Evolutionary conservation across 2,113 vertebrate genomes (phyloP).

Genomic region (Cariama cristata): DNA sequence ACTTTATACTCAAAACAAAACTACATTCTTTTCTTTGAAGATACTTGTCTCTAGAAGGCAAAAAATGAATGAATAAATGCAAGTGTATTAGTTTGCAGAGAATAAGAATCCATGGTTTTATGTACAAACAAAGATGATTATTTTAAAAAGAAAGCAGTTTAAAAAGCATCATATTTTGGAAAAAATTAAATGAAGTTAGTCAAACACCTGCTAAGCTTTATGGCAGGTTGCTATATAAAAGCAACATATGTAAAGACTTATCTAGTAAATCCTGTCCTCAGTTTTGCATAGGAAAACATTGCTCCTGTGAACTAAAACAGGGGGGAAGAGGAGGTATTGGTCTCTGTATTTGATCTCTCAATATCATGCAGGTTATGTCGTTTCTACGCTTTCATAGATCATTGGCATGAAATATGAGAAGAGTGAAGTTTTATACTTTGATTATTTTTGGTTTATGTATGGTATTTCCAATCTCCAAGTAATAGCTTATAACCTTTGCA

Average conservation of each 20-base stretch:
- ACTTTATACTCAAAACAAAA: not conserved
- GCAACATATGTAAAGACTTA: not conserved
- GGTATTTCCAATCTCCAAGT: not conserved
- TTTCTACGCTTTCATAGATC: not conserved
- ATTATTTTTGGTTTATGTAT: not conserved
- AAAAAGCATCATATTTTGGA: not conserved
- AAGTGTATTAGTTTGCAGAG: not conserved
- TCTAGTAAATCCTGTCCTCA: not conserved
- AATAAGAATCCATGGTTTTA: not conserved
- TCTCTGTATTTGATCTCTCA: not conserved
- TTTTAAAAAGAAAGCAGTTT: not conserved
- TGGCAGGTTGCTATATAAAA: not conserved
- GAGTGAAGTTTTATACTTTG: not conserved
- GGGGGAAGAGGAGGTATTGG: not conserved
- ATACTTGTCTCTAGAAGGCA: not conserved
- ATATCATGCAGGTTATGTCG: not conserved
- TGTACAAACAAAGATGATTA: not conserved
- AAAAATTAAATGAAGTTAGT: not conserved
- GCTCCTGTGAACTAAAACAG: not conserved
- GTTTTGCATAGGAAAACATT: not conserved
- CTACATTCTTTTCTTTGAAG: not conserved
- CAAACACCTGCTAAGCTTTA: not conserved
- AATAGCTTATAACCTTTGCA: not conserved
- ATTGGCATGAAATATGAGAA: not conserved
- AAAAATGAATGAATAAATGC: not conserved